Percentiles rank a stretch among this genome's conserved stretches.
These are phyloP conservation scores for Phengaris alcon DNA, from an alignment of 2,888 invertebrate species.

Conservation along the genomic window DNA sequence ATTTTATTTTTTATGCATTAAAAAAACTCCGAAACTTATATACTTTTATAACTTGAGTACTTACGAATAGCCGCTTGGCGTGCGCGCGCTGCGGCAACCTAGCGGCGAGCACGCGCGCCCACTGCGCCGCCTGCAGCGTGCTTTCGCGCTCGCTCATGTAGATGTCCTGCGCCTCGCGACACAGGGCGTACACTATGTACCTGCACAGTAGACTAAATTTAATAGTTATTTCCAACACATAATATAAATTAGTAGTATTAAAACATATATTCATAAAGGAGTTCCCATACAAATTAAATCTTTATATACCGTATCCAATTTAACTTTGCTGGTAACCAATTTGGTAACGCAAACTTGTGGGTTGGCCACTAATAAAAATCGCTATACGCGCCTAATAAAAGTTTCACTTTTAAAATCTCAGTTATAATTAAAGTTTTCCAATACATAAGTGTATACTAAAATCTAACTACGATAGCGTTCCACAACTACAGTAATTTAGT, in stretches of 20 bases:
- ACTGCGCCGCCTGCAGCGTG: conserved; percentile 87
- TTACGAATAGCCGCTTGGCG: conserved; percentile 37
- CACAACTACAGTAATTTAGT: background rate
- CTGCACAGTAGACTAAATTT: conserved; percentile 40
- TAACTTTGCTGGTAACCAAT: too few relatives aligned
- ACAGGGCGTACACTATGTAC: conserved; percentile 74
- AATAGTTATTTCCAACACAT: background rate
- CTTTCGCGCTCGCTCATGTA: conserved; percentile 89
- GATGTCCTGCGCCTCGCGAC: conserved; percentile 88
- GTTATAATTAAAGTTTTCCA: too few relatives aligned
- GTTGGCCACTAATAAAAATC: too few relatives aligned
- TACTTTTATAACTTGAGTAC: conserved; percentile 2
- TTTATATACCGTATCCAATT: too few relatives aligned
- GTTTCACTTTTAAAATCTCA: too few relatives aligned
- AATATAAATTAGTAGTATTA: too few relatives aligned
- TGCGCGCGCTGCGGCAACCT: conserved; percentile 48
- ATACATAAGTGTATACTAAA: background rate
- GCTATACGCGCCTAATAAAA: too few relatives aligned
- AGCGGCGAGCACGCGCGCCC: conserved; percentile 85
- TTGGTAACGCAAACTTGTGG: too few relatives aligned
- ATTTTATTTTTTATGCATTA: too few relatives aligned
- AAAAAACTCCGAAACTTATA: too few relatives aligned
- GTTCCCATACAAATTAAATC: too few relatives aligned
- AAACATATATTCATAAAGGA: too few relatives aligned
- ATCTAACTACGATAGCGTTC: background rate